A percentile compares a stretch with the other conserved stretches of the same genome.
These are phyloP conservation scores for Drosophila saltans DNA, from an alignment of 1,140 invertebrate species.

Conservation along the genomic window DNA sequence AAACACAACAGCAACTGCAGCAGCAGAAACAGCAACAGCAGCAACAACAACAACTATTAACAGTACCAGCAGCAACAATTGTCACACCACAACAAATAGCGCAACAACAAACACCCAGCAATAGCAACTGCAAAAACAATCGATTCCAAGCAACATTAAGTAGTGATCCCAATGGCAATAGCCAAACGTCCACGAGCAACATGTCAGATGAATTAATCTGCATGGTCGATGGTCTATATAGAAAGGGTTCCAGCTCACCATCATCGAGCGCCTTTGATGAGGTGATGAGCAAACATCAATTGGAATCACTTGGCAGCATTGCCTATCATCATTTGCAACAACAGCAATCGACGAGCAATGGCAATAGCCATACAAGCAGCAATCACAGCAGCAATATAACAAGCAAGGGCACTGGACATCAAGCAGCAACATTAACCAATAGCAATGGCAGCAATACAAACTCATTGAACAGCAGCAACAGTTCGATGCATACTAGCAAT, in stretches of 20 bases:
- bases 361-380: constrained; percentile 20
- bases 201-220: constrained; percentile 63
- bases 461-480: constrained; percentile 63
- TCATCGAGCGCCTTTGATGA: constrained; percentile 70
- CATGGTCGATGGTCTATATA: constrained; percentile 65
- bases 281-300: constrained; percentile 68
- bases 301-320: constrained; percentile 76
- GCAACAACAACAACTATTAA: constrained; percentile 19
- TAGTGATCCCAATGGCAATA: constrained; percentile 51
- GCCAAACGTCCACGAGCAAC: constrained; percentile 46
- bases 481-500: constrained; percentile 57
- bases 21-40: constrained; percentile 40
- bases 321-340: constrained; percentile 67
- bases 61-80: constrained; percentile 25
- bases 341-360: constrained; percentile 24
- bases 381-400: constrained; percentile 7
- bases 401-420: constrained; percentile 1
- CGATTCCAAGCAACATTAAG: constrained; percentile 31
- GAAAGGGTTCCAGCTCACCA: constrained; percentile 67
- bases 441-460: constrained; percentile 47
- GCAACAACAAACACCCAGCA: constrained; percentile 63
- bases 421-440: constrained; percentile 28
- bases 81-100: constrained; percentile 48
- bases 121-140: constrained; percentile 36
- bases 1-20: constrained; percentile 42